These are phyloP conservation scores for Psittacara wagleri DNA, from an alignment of 2,113 vertebrate genomes.

Conservation along the genomic window DNA sequence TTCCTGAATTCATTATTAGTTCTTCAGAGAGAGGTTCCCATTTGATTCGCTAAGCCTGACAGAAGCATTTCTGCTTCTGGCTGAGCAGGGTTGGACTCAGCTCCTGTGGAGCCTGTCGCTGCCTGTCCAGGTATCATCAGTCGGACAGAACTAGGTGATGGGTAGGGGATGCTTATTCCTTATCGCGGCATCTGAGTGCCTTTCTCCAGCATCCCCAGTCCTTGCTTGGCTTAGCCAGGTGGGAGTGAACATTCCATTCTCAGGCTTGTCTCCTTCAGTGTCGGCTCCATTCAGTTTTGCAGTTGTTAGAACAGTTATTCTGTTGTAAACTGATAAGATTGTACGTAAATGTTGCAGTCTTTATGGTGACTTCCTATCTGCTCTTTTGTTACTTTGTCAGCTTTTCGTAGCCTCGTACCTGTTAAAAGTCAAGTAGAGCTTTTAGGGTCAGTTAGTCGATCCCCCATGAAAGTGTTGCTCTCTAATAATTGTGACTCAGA, in stretches of 20 bases:
- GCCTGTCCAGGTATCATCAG: background rate
- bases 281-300: background rate
- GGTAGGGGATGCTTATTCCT: background rate
- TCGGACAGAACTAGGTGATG: background rate
- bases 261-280: background rate
- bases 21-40: background rate
- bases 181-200: background rate
- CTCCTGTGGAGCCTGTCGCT: background rate
- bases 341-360: background rate
- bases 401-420: background rate
- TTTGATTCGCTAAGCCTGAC: background rate
- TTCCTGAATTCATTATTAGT: background rate
- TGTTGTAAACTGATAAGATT: background rate
- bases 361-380: background rate
- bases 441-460: conserved; percentile 5
- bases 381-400: background rate
- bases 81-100: background rate
- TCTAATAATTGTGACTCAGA: background rate
- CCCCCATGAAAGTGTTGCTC: background rate
- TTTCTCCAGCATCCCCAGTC: background rate
- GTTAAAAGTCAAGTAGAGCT: background rate
- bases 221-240: background rate
- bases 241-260: background rate
- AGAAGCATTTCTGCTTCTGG: background rate
- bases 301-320: background rate